Conservation (phyloP, 2,113 vertebrate species). For the Tragulus kanchil region DNA sequence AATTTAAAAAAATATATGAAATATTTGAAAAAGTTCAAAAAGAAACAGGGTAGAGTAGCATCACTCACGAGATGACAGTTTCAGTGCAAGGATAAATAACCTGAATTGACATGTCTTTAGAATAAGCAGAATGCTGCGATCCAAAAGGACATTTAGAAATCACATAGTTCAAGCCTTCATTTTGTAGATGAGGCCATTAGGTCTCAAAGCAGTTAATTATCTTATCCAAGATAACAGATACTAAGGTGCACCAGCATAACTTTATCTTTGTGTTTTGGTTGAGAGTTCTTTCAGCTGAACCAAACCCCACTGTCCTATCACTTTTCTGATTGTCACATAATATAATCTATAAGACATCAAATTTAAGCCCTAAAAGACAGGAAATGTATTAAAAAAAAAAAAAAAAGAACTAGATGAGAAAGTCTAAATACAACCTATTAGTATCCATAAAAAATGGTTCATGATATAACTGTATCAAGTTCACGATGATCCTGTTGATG, state of each 20-base stretch:
- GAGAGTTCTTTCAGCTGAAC: background rate
- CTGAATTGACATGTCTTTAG: background rate
- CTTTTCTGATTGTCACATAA: background rate
- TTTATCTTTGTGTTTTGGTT: background rate
- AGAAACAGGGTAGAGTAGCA: background rate
- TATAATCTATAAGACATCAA: background rate
- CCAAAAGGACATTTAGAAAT: background rate
- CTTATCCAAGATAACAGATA: background rate
- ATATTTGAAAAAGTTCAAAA: background rate
- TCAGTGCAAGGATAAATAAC: background rate
- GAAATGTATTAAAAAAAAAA: background rate
- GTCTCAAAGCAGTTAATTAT: background rate
- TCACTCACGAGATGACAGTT: background rate
- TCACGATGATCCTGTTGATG: background rate
- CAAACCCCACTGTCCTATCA: background rate
- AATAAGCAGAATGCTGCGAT: background rate
- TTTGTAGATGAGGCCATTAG: background rate
- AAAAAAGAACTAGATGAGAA: background rate
- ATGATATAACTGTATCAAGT: background rate
- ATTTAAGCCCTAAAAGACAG: background rate
- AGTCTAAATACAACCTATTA: background rate
- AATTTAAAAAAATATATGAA: background rate
- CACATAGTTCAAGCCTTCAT: background rate
- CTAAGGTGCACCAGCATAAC: no score
- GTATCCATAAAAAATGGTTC: background rate